These are phyloP conservation scores for Amphimedon queenslandica DNA, from an alignment of 37 sponge, comb jelly and placozoan species.

Conservation along the genomic window DNA sequence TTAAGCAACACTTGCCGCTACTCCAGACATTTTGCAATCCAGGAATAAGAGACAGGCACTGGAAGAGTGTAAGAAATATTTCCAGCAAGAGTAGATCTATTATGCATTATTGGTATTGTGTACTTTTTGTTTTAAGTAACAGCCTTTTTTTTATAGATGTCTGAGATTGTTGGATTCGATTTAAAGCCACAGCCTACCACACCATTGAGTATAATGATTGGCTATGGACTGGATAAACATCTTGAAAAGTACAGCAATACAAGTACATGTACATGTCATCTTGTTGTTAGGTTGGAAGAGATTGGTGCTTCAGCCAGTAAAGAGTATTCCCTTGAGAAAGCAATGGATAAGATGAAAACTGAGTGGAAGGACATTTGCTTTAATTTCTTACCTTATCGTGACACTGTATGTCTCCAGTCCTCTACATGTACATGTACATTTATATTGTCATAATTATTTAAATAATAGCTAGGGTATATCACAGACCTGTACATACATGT, in stretches of 20 bases:
- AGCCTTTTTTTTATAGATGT: conserved; percentile 39
- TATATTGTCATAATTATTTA: no score
- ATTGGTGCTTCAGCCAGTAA: conserved; percentile 92
- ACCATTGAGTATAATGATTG: conserved; percentile 79
- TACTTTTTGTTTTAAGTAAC: no score
- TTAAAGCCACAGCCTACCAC: conserved; percentile 87
- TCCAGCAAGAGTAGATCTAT: neutral
- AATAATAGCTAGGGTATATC: no score
- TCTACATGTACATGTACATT: neutral
- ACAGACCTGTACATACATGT: no score
- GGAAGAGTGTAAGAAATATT: conserved; percentile 47
- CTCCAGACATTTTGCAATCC: conserved; percentile 88
- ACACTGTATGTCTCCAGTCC: conserved; percentile 66
- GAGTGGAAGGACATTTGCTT: conserved; percentile 91
- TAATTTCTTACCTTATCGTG: conserved; percentile 83
- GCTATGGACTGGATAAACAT: conserved; percentile 78
- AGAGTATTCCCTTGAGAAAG: conserved; percentile 95
- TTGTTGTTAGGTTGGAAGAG: conserved; percentile 73
- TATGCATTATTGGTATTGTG: no score
- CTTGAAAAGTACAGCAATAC: conserved; percentile 59
- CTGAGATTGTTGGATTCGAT: conserved; percentile 87
- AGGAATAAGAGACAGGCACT: conserved; percentile 93
- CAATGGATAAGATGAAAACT: conserved; percentile 91
- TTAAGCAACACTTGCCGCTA: conserved; percentile 90
- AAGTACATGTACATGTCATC: neutral